Conservation (phyloP, 2,888 invertebrate genomes). For the Eudasyphora cyanicolor region DNA sequence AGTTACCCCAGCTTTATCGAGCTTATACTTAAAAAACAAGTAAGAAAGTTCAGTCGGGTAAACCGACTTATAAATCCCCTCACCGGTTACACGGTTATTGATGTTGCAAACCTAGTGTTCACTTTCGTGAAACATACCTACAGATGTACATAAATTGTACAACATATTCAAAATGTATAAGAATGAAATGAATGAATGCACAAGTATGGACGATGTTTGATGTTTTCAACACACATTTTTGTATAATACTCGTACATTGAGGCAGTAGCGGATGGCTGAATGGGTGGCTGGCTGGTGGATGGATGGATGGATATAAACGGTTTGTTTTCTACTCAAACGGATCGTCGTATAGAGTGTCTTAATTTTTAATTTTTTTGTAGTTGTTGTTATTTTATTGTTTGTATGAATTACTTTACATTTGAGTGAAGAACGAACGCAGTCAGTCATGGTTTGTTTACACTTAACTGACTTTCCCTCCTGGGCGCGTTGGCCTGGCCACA, state of each 20-base stretch:
- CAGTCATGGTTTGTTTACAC: conserved; percentile 63
- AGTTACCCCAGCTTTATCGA: too few relatives aligned
- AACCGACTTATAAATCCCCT: too few relatives aligned
- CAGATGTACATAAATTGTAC: neutral
- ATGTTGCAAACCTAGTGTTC: too few relatives aligned
- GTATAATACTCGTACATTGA: neutral
- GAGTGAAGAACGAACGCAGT: conserved; percentile 43
- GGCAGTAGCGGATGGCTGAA: too few relatives aligned
- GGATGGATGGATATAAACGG: neutral
- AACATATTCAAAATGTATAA: neutral
- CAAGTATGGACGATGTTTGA: neutral
- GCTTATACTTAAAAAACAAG: too few relatives aligned
- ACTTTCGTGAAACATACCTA: neutral
- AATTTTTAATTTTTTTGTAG: neutral
- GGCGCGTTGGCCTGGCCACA: conserved; percentile 28
- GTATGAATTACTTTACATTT: conserved; percentile 41
- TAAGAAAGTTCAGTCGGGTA: too few relatives aligned
- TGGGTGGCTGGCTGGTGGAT: too few relatives aligned
- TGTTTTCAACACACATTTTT: conserved; percentile 5
- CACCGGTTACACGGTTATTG: too few relatives aligned
- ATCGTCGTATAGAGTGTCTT: conserved; percentile 20
- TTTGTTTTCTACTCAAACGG: conserved; percentile 19
- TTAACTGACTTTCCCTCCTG: conserved; percentile 60
- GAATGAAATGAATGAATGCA: neutral
- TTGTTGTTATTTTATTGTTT: neutral